These are phyloP conservation scores for Saturnia pavonia DNA, from an alignment of 2,888 invertebrate genomes.

Conservation along the genomic window DNA sequence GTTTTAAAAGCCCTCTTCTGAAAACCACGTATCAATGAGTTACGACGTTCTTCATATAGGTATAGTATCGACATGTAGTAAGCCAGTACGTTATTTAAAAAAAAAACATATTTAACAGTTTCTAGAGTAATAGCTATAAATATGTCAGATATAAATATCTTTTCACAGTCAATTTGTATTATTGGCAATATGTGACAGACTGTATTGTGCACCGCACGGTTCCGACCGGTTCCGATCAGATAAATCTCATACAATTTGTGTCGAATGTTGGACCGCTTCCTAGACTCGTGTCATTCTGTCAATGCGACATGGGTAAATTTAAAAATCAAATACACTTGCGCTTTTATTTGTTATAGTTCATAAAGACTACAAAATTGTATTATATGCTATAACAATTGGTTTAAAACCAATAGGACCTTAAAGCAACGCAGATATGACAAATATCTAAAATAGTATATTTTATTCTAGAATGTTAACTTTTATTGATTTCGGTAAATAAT, in stretches of 20 bases:
- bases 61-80: neutral
- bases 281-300: conserved; percentile 11
- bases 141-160: conserved; percentile 5
- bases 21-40: no score
- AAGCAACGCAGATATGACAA: no score
- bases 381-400: no score
- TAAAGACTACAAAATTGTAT: no score
- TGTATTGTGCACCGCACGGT: conserved; percentile 17
- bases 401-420: no score
- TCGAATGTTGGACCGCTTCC: conserved; percentile 17
- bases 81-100: neutral
- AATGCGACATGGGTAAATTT: conserved; percentile 2
- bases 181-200: conserved; percentile 13
- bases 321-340: neutral
- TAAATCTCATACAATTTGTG: conserved; percentile 24
- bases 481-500: no score
- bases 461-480: no score
- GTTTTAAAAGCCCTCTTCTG: no score
- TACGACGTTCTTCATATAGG: no score
- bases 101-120: neutral
- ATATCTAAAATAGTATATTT: no score
- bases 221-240: conserved; percentile 21
- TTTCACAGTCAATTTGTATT: conserved; percentile 9
- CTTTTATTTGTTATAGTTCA: neutral
- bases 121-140: conserved; percentile 8